These are phyloP conservation scores for Psittacara wagleri DNA, from an alignment of 2,113 vertebrate genomes.

Conservation along the genomic window DNA sequence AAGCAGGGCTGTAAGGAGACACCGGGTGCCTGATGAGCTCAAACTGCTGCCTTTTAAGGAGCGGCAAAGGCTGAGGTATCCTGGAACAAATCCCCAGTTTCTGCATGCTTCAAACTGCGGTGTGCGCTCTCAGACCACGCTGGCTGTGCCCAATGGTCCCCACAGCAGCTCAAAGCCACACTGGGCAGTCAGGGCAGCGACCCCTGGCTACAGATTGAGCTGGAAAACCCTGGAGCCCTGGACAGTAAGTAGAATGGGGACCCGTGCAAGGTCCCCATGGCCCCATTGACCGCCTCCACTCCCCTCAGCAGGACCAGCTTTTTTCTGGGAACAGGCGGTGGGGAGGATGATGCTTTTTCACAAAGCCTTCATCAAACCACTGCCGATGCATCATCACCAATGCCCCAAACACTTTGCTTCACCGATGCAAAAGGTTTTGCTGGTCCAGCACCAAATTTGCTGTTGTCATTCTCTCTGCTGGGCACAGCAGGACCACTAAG, in stretches of 20 bases:
- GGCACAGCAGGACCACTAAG: background rate
- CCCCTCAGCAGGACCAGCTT: background rate
- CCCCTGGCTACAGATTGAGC: background rate
- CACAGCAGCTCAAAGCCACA: background rate
- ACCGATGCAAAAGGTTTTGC: background rate
- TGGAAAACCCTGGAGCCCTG: background rate
- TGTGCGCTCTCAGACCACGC: background rate
- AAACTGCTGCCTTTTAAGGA: constrained; percentile 44
- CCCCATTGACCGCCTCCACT: background rate
- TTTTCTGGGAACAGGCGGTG: background rate
- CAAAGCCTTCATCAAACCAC: background rate
- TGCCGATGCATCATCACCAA: background rate
- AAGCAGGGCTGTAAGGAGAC: constrained; percentile 34
- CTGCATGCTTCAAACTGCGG: background rate
- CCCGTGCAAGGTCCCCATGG: accelerated
- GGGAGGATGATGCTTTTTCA: background rate
- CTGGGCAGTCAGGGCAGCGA: background rate
- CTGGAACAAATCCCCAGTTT: background rate
- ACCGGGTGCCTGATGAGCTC: background rate
- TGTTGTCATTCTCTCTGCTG: background rate
- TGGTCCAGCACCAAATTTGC: background rate
- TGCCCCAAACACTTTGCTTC: accelerated
- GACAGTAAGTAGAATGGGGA: background rate
- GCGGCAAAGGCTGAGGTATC: background rate
- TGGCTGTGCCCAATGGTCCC: accelerated